These are phyloP conservation scores for Pandemis heparana DNA, from an alignment of 2,888 invertebrate species.

Conservation along the genomic window DNA sequence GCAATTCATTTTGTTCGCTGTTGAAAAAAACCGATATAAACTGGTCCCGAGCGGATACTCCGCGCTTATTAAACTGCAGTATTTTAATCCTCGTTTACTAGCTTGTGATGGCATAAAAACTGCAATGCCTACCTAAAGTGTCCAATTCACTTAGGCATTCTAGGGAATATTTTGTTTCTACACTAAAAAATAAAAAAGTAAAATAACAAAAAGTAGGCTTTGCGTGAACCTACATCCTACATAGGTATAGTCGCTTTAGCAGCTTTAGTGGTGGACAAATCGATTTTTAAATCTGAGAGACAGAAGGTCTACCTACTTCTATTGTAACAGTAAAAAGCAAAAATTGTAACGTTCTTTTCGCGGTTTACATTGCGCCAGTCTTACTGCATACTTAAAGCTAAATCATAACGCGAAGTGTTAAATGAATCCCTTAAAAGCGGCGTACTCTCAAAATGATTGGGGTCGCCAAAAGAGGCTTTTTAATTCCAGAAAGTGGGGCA, in stretches of 20 bases:
- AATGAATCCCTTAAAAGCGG: conserved; percentile 27
- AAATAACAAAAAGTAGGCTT: too few species aligned
- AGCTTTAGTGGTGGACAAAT: too few species aligned
- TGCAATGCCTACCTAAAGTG: not conserved
- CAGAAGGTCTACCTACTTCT: not conserved
- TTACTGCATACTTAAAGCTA: conserved; percentile 15
- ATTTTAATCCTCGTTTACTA: not conserved
- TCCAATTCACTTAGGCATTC: too few species aligned
- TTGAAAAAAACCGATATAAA: conserved; percentile 9
- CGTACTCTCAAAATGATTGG: conserved; percentile 35
- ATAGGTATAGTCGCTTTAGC: too few species aligned
- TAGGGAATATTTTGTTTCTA: too few species aligned
- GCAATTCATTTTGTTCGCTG: conserved; percentile 5
- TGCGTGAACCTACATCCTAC: too few species aligned
- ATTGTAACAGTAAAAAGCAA: not conserved
- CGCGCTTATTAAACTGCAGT: conserved; percentile 1
- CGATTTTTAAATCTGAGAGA: not conserved
- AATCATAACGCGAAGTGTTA: conserved; percentile 29
- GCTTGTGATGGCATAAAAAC: not conserved
- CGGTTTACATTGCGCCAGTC: not conserved
- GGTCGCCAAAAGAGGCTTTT: conserved; percentile 39
- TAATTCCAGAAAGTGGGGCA: conserved; percentile 41
- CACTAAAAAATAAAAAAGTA: too few species aligned
- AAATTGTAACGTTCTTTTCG: not conserved
- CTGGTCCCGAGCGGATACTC: conserved; percentile 6